Base-by-base conservation (phyloP, 2,797 vertebrate genomes). In the Pangasius mekongensis region DNA sequence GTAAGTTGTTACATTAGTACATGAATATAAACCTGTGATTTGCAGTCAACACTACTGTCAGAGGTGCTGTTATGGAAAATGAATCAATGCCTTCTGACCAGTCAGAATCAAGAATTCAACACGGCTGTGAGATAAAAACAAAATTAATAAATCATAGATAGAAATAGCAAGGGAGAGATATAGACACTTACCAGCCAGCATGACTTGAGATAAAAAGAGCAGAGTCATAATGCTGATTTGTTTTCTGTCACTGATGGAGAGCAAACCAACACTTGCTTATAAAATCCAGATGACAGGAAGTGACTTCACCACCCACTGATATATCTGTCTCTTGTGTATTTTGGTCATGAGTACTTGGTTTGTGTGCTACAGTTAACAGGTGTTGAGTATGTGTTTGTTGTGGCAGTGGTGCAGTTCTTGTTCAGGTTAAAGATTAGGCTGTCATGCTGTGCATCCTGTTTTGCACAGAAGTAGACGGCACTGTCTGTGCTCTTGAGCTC, bases 401-500 rank as follows among this genome's bases (percentile, higher is more conserved):
- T 30, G 66, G 47, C 10, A 47, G 39, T n/a, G 22, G 8, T 62
- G 27, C 36, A 89, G 87, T 92, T 93, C 91, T 90, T 92, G 93
- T 90, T 88, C 49, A 54, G 82, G 83, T 9, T 87, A 22, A 54
- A 86, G 62, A 52, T 49, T 54, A 47, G 54, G 8, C 71, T 82
- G 18, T 30, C 69, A 43, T 87, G 83, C 85, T 87, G 92, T 93
- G 92, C 87, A 54, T 92, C 90, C 43, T 89, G 87, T 52, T 92
- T 92, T 58, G 92, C 92, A 86, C 92, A 92, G 85, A 87, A 93
- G 58, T 92, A 93, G 43, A 89, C n/a, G 1, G 84, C 91, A 18
- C 47, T 77, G 80, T 89, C 88, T 76, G 67, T 33, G 10, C 30
- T 86, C 69, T 83, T 47, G 49, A 88, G 8, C 1, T n/a, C n/a